These are phyloP conservation scores for Smithornis capensis DNA, from an alignment of 2,113 vertebrate genomes.

Conservation along the genomic window DNA sequence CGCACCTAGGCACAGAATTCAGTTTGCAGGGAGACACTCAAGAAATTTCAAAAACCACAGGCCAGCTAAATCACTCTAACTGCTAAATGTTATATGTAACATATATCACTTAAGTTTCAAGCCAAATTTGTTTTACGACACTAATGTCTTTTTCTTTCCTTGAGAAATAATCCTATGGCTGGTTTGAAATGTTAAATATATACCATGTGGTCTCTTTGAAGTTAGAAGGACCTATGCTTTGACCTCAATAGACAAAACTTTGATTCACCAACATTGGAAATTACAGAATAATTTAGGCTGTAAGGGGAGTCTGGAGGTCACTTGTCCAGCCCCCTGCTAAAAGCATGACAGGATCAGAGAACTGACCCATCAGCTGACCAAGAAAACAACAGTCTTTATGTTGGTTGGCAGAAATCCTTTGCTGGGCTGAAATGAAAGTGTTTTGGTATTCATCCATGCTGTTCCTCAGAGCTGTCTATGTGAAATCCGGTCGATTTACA, in stretches of 20 bases:
- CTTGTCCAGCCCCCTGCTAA: not conserved
- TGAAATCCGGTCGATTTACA: conserved; percentile 9
- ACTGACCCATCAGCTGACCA: not conserved
- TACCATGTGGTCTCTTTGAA: conserved; percentile 1
- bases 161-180: not conserved
- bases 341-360: not conserved
- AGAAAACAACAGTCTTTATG: not conserved
- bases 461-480: not conserved
- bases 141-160: not conserved
- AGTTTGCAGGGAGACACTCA: not conserved
- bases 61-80: not conserved
- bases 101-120: not conserved
- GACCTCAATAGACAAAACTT: not conserved
- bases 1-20: not conserved
- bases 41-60: not conserved
- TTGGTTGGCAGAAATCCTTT: not conserved
- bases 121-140: not conserved
- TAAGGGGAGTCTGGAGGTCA: not conserved
- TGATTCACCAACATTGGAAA: not conserved
- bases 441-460: not conserved
- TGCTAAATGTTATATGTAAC: not conserved
- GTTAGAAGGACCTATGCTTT: not conserved
- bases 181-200: conserved; percentile 9
- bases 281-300: not conserved
- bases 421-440: not conserved